Base-by-base conservation (phyloP, 1,140 invertebrate species). In the Chymomyza costata region DNA sequence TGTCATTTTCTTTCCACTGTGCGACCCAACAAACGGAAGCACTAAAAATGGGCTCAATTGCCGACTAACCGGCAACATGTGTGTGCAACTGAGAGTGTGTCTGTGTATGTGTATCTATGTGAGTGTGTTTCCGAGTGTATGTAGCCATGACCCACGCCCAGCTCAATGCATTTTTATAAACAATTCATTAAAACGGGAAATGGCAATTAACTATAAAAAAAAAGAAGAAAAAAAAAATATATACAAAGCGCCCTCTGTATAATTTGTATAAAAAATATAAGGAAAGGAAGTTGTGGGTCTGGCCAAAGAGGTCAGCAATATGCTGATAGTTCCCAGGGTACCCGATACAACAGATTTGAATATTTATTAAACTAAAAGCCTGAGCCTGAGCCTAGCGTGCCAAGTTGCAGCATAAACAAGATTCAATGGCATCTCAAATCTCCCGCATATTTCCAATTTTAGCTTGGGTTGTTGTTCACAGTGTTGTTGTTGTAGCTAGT, bases 121-220 rank as follows among this genome's bases (percentile, higher is more conserved):
- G n/a, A n/a, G n/a, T 25, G 25, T 43, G 21, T 64, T 18, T 55
- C 15, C 37, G 8, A 16, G 19, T 45, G 6, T n/a, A n/a, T 38
- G 14, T 38, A 16, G 21, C 21, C 21, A 25, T 25, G 21, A 25
- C 21, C 21, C 21, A 25, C 21, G 21, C 21, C 21, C 21, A 25
- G 21, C 21, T 35, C 50, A 32, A 39, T 35, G 45, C 14, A 37
- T 49, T 53, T 54, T 62, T 47, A 58, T 71, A 71, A 71, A 71
- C 67, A 71, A 71, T 71, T 71, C 67, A 71, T 71, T 73, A 71
- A 71, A 71, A 71, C 67, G 67, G 67, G 67, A 71, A 71, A 71
- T 63, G 67, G 67, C 67, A 71, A 71, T 25, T 38, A 14, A 45
- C 47, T 51, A 45, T 44, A 52, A 44, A 35, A 30, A 30, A 17